phyloP scores from a whole-genome alignment of 2,113 vertebrate genomes.

The Cichladusa arquata region DNA sequence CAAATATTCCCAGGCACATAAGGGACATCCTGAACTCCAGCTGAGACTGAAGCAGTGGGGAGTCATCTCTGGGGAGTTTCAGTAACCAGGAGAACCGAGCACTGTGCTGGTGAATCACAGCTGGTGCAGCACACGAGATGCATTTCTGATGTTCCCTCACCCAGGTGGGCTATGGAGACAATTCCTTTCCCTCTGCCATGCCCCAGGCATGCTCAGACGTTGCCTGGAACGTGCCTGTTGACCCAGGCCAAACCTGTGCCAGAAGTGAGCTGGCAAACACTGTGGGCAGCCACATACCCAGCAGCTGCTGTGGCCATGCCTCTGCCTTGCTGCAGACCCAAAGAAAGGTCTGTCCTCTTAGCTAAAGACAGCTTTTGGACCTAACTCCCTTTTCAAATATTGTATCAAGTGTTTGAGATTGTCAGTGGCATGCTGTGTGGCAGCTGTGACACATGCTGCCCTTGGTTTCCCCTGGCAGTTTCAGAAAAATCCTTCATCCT shows the following conservation, averaged over 20 bases:
- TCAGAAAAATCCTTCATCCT: neutral
- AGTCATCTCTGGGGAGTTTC: neutral
- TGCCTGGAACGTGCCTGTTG: fast-evolving
- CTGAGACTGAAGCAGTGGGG: neutral
- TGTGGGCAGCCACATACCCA: too few relatives aligned
- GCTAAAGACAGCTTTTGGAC: neutral
- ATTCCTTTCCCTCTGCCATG: neutral
- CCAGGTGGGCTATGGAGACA: neutral
- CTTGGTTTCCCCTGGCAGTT: neutral
- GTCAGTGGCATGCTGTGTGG: too few relatives aligned
- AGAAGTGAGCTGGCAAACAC: neutral
- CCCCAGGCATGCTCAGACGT: neutral
- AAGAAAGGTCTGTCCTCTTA: neutral
- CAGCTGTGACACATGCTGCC: fast-evolving
- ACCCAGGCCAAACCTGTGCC: neutral
- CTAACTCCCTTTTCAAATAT: neutral
- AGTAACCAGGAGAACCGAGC: neutral
- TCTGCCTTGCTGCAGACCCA: neutral
- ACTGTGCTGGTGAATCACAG: neutral
- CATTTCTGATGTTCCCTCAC: neutral
- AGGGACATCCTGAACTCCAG: neutral
- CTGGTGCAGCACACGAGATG: neutral
- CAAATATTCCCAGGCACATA: neutral
- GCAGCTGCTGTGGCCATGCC: too few relatives aligned
- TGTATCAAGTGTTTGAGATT: neutral